A percentile compares a stretch with the other conserved stretches of the same genome.
These are phyloP conservation scores for Epinotia bilunana DNA, from an alignment of 2,888 invertebrate genomes.

Conservation along the genomic window DNA sequence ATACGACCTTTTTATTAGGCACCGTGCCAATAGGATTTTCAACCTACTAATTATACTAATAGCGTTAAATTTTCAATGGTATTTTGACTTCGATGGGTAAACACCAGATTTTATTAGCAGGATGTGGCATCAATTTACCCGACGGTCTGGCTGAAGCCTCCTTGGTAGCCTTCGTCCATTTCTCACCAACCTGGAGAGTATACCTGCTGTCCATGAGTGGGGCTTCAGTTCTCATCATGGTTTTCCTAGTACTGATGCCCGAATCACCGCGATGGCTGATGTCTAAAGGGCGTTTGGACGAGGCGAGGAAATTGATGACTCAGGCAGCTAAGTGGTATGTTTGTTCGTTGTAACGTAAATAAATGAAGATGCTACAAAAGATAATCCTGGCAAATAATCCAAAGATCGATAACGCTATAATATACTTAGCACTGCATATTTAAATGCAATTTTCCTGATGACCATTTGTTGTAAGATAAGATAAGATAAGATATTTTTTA, in stretches of 20 bases:
- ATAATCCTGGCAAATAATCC: too few species aligned
- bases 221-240: conserved; percentile 53
- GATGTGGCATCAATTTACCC: conserved; percentile 53
- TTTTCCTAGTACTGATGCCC: conserved; percentile 57
- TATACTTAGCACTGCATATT: too few species aligned
- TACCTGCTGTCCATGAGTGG: conserved; percentile 56
- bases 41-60: too few species aligned
- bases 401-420: too few species aligned
- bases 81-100: too few species aligned
- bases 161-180: conserved; percentile 60
- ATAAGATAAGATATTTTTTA: too few species aligned
- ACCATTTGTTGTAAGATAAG: too few species aligned
- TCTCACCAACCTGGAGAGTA: conserved; percentile 58
- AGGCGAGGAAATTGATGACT: conserved; percentile 57
- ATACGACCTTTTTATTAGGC: too few species aligned
- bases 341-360: neutral
- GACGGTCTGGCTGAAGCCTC: conserved; percentile 57
- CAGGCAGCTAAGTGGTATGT: conserved; percentile 64
- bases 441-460: too few species aligned
- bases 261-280: conserved; percentile 72
- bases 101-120: conserved; percentile 29
- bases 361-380: too few species aligned
- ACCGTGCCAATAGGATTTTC: too few species aligned
- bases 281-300: conserved; percentile 56
- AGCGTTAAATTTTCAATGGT: too few species aligned